Evolutionary conservation across 1,140 invertebrate genomes (phyloP).

Genomic region (Triops cancriformis): DNA sequence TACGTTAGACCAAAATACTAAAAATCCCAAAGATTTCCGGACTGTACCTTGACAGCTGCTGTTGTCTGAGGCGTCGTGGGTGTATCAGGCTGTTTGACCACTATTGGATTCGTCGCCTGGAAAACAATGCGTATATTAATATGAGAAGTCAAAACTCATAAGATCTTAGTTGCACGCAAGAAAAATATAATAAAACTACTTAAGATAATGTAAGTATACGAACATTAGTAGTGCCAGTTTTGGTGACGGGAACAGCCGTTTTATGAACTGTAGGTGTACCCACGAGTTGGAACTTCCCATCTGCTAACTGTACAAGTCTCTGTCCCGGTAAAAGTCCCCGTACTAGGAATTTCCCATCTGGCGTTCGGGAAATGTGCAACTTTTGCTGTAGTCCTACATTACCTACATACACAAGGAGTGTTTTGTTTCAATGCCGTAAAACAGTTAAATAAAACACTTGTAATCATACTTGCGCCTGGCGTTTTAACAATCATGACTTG

Average conservation of each 20-base stretch:
- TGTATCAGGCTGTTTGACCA: neutral
- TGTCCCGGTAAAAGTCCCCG: slow-evolving; percentile 86
- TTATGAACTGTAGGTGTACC: slow-evolving; percentile 44
- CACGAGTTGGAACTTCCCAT: slow-evolving; percentile 84
- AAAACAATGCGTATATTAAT: neutral
- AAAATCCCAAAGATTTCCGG: neutral
- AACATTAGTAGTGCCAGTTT: slow-evolving; percentile 34
- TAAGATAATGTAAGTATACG: slow-evolving; percentile 30
- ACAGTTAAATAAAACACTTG: neutral
- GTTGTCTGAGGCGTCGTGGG: neutral
- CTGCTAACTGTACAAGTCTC: slow-evolving; percentile 82
- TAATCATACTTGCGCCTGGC: neutral
- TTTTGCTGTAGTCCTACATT: neutral
- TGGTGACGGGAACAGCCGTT: slow-evolving; percentile 29
- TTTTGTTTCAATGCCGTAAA: neutral
- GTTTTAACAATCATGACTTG: neutral
- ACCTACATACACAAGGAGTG: neutral
- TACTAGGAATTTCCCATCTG: slow-evolving; percentile 85
- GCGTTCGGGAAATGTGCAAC: slow-evolving; percentile 80
- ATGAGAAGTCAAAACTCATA: neutral
- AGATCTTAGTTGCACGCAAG: neutral
- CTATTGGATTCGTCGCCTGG: neutral
- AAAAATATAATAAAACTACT: neutral
- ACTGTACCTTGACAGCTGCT: neutral
- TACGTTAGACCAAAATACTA: neutral